Base-by-base conservation (phyloP, 1,140 invertebrate species). In the Drosophila prosaltans region DNA sequence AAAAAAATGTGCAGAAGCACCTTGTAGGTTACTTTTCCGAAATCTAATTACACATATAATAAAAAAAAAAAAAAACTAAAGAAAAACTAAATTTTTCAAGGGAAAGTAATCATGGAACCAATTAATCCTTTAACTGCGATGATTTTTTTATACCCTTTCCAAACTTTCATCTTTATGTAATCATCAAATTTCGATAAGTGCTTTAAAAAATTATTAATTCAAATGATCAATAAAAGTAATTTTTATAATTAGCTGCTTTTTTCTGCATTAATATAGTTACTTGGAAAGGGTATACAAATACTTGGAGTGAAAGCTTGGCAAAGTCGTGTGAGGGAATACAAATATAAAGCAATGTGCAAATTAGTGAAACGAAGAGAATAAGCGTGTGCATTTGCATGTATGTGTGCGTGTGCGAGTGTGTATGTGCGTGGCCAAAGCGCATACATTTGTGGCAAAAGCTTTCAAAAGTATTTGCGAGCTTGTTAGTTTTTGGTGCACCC, bases 371-470 rank as follows among this genome's bases (percentile, higher is more conserved):
- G 67, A 69, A 65, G 69, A 65, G 83, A 84, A 77, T 70, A 48
- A 78, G 83, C 80, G 65, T 88, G 74, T 36, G 24, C 32, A 58
- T 59, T 24, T 65, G 16, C 21, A 0, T 40, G 26, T 32, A 55
- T 9, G 2, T 32, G 9, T 48, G 57, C 51, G 7, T 68, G 28
- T 69, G 59, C 55, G 39, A 66, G 54, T 72, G 39, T 36, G 21
- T 63, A 57, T 62, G 62, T 74, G 72, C 67, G 77, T 71, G 65
- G 74, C 61, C 65, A 66, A 79, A 75, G 78, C 80, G 73, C 65
- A 78, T 89, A 89, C 77, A 83, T 89, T 88, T 88, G 82, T 80
- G 83, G 76, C 83, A 71, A 89, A 83, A 83, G 83, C 83, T 89
- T 88, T 89, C 80, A 80, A 78, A 88, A 80, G 78, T 88, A 88